Percentiles rank a stretch among this genome's conserved stretches.
Conservation (phyloP, 2,113 vertebrate genomes). For the Vireo altiloquus region DNA sequence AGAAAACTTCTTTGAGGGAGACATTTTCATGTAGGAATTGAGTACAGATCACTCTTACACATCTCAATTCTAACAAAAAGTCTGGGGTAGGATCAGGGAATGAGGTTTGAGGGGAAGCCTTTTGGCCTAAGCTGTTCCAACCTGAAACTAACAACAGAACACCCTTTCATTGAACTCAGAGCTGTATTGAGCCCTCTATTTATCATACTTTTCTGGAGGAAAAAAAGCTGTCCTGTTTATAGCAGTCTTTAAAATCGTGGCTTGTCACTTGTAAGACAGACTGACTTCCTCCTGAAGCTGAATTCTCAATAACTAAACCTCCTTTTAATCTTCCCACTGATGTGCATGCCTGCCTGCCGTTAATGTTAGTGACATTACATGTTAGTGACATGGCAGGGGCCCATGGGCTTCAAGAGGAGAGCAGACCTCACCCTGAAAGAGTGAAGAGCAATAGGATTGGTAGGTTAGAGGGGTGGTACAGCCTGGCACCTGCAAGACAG, state of each 20-base stretch:
- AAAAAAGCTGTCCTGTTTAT: neutral
- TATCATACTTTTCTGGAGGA: neutral
- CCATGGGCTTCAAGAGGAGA: neutral
- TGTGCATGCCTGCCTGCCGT: neutral
- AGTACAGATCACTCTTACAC: neutral
- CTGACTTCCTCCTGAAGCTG: neutral
- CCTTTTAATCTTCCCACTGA: neutral
- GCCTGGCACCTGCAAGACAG: neutral
- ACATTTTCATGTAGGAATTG: neutral
- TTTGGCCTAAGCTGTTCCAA: neutral
- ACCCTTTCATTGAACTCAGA: neutral
- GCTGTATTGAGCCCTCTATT: neutral
- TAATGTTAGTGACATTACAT: neutral
- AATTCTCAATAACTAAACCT: neutral
- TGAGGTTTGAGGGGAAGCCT: neutral
- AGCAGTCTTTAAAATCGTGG: neutral
- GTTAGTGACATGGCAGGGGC: too few species aligned
- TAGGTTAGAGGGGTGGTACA: neutral
- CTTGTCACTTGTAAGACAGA: neutral
- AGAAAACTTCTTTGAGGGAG: neutral
- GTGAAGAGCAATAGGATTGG: neutral
- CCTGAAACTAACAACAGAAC: neutral
- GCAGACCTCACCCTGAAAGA: neutral
- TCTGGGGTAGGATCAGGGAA: neutral
- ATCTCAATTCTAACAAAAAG: neutral